Evolutionary conservation across 2,888 invertebrate genomes (phyloP), one percentile per base, ranked within the genome.

Genomic region (Nomada ruficornis): DNA sequence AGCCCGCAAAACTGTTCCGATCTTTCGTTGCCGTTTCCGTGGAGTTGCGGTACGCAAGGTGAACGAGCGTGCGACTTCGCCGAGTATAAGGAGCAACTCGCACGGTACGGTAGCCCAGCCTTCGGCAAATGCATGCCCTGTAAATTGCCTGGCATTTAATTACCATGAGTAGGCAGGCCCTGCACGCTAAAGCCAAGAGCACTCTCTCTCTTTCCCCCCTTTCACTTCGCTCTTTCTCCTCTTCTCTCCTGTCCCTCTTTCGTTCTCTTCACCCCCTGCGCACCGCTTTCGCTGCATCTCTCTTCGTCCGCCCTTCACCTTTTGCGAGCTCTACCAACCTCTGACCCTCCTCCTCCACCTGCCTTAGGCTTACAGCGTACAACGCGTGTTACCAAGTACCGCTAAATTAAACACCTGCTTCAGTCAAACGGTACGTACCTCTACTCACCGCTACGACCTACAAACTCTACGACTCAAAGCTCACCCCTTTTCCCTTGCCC

Each of bases 101-200:
- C 77, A 82, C 84, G 79, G 70, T 72, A 82, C 70, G 74, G 85
- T 76, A 75, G 87, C 87, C 79, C 74, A 81, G 89, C 87, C 91
- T 91, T 90, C 89, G 85, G 88, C 89, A 85, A 91, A 91, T 92
- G 91, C 91, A 91, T 89, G 89, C 90, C 86, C 88, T 89, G 91
- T 91, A 93, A 93, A 93, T 93, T 92, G 91, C 91, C 90, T 91
- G 92, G 92, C 92, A 93, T 93, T 93, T 93, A 93, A 93, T 93
- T 93, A 93, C 92, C 91, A 89, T 88, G 92, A 93, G 92, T 93
- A 93, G 91, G 89, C 90, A 91, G 89, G 84, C 86, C 88, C 81
- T 86, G 86, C 90, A 91, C 88, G 90, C 89, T 89, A 91, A 89
- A 90, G 89, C 89, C 86, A 88, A 88, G 88, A 88, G 82, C 80